Percentiles rank a stretch among this genome's conserved stretches.
phyloP scores from a whole-genome alignment of 2,888 invertebrate species.

The Chymomyza procnemis region DNA sequence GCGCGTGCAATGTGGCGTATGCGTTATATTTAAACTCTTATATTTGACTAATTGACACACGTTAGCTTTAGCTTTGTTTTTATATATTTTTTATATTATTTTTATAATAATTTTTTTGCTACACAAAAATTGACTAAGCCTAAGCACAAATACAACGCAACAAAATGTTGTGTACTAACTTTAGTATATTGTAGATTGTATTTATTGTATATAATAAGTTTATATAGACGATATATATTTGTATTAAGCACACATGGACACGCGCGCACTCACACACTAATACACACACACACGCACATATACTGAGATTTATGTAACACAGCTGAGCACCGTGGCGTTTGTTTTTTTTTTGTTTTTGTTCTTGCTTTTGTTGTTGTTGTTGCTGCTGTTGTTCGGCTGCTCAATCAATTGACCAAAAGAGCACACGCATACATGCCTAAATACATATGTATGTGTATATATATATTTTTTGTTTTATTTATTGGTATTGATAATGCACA shows the following conservation, averaged over 20 bases:
- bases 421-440: background rate
- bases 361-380: constrained; percentile 13
- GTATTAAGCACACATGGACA: constrained; percentile 10
- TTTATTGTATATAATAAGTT: constrained; percentile 18
- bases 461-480: background rate
- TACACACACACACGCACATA: constrained; percentile 11
- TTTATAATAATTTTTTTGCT: background rate
- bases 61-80: background rate
- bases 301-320: constrained; percentile 64
- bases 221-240: background rate
- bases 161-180: constrained; percentile 6
- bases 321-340: constrained; percentile 29
- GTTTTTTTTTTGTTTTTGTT: no score
- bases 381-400: constrained; percentile 12
- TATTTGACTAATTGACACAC: constrained; percentile 56
- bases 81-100: background rate
- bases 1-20: constrained; percentile 30
- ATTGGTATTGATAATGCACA: background rate
- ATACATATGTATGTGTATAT: background rate
- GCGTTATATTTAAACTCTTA: constrained; percentile 33
- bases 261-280: constrained; percentile 35
- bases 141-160: constrained; percentile 5
- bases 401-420: background rate
- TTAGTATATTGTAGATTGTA: constrained; percentile 4
- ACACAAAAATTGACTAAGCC: constrained; percentile 16